Base-by-base conservation (phyloP, 2,888 invertebrate species). In the Leptogaster cylindrica region DNA sequence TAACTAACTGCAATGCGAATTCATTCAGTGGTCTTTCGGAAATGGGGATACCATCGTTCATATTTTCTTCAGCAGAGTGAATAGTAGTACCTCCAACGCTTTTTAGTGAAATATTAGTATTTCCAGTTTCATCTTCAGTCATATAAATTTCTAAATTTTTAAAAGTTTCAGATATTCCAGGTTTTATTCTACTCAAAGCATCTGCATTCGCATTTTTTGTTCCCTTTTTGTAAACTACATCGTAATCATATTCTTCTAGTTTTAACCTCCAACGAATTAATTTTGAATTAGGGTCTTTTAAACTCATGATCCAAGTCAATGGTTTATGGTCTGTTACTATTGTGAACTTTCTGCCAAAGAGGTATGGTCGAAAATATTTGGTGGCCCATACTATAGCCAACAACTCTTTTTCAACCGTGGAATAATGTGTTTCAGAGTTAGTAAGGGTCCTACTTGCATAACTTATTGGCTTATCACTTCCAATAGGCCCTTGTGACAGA, bases 31-130 rank as follows among this genome's bases (percentile, higher is more conserved):
- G 58, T 8, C 58, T 8, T 23, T 58, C 39, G 4, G 52, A 52
- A 2, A 52, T 52, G 8, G 58, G 20, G 7, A 58, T 58, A 3
- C 39, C 25, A 39, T 58, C 58, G 8, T 58, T 33, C 16, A 58
- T 4, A 14, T 58, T 36, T 39, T 58, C 39, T 39, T 33, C 12
- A 5, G 58, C 58, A 10, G 58, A 58, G 8, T 58, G 58, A 25
- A 39, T 23, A 18, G 58, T 39, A 10, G 39, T 39, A 18, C 23
- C n/a, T n/a, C n/a, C n/a, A n/a, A n/a, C n/a, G n/a, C n/a, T n/a
- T n/a, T n/a, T n/a, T n/a, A n/a, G n/a, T n/a, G n/a, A n/a, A n/a
- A n/a, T n/a, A n/a, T n/a, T n/a, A n/a, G n/a, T n/a, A n/a, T n/a
- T n/a, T n/a, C n/a, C n/a, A n/a, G n/a, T n/a, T n/a, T n/a, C n/a